Base-by-base conservation (phyloP, 2,113 vertebrate species). In the Rhea americana region DNA sequence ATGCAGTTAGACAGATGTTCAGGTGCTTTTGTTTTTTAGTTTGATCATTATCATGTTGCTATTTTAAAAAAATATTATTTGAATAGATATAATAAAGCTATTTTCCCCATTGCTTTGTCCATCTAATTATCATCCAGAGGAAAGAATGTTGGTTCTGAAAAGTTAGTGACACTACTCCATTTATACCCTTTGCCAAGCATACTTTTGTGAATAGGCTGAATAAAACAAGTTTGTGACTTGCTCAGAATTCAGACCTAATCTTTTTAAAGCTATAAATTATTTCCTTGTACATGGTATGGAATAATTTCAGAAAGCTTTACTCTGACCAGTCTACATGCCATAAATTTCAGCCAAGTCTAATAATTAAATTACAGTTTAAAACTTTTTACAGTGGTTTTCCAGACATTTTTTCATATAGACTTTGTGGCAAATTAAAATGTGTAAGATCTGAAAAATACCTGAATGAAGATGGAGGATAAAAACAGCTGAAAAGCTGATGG, bases 281-380 rank as follows among this genome's bases (percentile, higher is more conserved):
- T 61, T 87, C 53, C 43, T 19, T 89, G 11, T 82, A 75, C 11
- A 30, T 37, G 11, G 9, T 18, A 35, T 50, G 6, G 18, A 11
- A 79, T 93, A 72, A 68, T 82, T 85, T 66, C 51, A 65, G n/a
- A 75, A 93, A 89, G 21, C 53, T 85, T n/a, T 4, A 1, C 30
- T 95, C 66, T 79, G 81, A 67, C 39, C 47, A 91, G 71, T 13
- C 43, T 87, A 7, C 26, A 55, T 47, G 30, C 19, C 37, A 72
- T 68, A 48, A 79, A 63, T 82, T 87, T 72, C 75, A 89, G 84
- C 66, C 3, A 66, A 66, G 59, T 72, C 47, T 68, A 25, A 19
- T 84, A 25, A 94, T 89, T 75, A 45, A 89, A 84, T 89, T 84
- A 55, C 17, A 78, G 62, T 71, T 89, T 16, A 81, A 78, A 82